Evolutionary conservation across 2,888 invertebrate genomes (phyloP), one percentile per base, ranked within the genome.

Genomic region (Geophilus truncorum): DNA sequence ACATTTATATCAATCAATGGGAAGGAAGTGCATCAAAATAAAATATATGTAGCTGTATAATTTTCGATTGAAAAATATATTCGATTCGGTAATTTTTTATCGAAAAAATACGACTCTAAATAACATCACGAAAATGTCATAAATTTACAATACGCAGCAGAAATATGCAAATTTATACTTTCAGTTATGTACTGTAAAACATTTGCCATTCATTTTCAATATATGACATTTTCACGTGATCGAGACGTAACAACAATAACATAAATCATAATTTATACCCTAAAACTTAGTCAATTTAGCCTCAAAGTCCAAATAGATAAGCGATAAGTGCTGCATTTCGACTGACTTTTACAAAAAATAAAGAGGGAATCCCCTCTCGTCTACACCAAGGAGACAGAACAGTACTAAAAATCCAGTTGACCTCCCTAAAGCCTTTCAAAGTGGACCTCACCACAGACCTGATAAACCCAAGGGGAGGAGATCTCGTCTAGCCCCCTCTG

Each of bases 371-470:
- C 23, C 57, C 57, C 57, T 62, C 21, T 40, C 21, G 57, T 62
- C 57, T 62, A 62, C 57, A 21, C 23, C 40, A 40, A 40, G 40
- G 40, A 62, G 57, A 62, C 57, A 62, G 57, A n/a, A n/a, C n/a
- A n/a, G n/a, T 23, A 62, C 21, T 62, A 62, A 62, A 62, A 62
- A 23, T 21, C 57, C 23, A 62, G 57, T 62, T 62, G 57, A 62
- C 57, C 57, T 62, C 57, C 57, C 57, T 62, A 62, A 62, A 62
- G n/a, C 57, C 57, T 62, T 62, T 62, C n/a, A 62, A 62, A 62
- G 18, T 62, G 57, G 57, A 62, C 57, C 57, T 62, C 57, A 18
- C 57, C 57, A 62, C 57, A 62, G 57, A 62, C 57, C 57, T 62
- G 57, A 62, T 62, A 62, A 62, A 62, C 57, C 21, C 9, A 62